phyloP scores from a whole-genome alignment of 2,888 invertebrate species.

The Sesia apiformis region DNA sequence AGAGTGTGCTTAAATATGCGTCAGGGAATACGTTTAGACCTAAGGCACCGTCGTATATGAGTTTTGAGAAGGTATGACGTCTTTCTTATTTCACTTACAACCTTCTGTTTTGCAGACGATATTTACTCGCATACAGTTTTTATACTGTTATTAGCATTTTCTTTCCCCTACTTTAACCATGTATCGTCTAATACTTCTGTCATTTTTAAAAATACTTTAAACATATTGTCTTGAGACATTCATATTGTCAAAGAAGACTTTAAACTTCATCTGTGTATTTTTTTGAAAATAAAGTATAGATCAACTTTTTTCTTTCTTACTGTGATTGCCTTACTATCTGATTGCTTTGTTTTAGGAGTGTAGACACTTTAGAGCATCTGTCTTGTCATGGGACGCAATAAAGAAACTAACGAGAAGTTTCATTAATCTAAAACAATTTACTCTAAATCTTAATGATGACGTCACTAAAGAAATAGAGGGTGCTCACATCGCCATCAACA shows the following conservation, averaged over 20 bases:
- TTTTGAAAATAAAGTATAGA: too few relatives aligned
- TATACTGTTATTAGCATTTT: too few relatives aligned
- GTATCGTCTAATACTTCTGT: too few relatives aligned
- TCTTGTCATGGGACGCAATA: slow-evolving; percentile 41
- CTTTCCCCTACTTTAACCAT: too few relatives aligned
- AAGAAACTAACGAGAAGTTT: slow-evolving; percentile 24
- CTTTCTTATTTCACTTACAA: neutral
- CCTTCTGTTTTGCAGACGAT: too few relatives aligned
- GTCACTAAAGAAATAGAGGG: slow-evolving; percentile 8
- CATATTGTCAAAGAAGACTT: too few relatives aligned
- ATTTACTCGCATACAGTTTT: too few relatives aligned
- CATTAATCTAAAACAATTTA: neutral
- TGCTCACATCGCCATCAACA: slow-evolving; percentile 44
- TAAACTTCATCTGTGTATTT: too few relatives aligned
- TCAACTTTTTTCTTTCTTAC: too few relatives aligned
- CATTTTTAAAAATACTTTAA: too few relatives aligned
- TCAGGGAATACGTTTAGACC: slow-evolving; percentile 74
- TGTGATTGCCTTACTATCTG: neutral
- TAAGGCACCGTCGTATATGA: slow-evolving; percentile 58
- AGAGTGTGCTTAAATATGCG: slow-evolving; percentile 52
- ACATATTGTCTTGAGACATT: too few relatives aligned
- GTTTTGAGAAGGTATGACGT: slow-evolving; percentile 65
- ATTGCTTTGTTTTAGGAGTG: slow-evolving; percentile 51
- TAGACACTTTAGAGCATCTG: slow-evolving; percentile 58
- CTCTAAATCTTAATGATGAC: neutral